Evolutionary conservation across 2,888 invertebrate genomes (phyloP).

Genomic region (Ichneumoninae sp.): DNA sequence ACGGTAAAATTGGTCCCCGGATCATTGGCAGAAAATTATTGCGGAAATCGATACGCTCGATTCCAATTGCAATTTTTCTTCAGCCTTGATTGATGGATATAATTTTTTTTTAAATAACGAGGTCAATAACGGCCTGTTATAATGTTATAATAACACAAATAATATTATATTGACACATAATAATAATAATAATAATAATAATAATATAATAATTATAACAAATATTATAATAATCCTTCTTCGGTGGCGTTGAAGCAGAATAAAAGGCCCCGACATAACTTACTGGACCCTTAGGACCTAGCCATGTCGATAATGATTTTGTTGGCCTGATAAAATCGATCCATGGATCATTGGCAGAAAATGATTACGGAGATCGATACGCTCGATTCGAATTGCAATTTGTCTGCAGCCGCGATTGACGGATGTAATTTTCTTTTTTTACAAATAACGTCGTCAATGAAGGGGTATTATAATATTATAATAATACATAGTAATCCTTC

Average conservation of each 20-base stretch:
- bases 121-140: background rate
- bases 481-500: background rate
- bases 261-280: background rate
- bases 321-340: background rate
- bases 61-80: conserved; percentile 12
- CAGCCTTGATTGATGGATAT: background rate
- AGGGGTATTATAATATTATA: background rate
- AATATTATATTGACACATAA: background rate
- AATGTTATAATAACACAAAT: no score
- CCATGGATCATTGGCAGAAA: background rate
- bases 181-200: conserved; percentile 4
- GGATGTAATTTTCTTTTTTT: background rate
- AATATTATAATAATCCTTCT: conserved; percentile 23
- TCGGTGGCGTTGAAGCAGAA: background rate
- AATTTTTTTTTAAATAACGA: background rate
- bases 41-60: background rate
- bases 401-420: background rate
- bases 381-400: conserved; percentile 24
- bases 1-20: background rate
- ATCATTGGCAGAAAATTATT: background rate
- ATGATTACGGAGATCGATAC: background rate
- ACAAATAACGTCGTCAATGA: conserved; percentile 2
- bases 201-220: background rate
- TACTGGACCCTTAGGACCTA: background rate
- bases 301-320: background rate